Conservation (phyloP, 2,113 vertebrate species). For the Tetrax tetrax region DNA sequence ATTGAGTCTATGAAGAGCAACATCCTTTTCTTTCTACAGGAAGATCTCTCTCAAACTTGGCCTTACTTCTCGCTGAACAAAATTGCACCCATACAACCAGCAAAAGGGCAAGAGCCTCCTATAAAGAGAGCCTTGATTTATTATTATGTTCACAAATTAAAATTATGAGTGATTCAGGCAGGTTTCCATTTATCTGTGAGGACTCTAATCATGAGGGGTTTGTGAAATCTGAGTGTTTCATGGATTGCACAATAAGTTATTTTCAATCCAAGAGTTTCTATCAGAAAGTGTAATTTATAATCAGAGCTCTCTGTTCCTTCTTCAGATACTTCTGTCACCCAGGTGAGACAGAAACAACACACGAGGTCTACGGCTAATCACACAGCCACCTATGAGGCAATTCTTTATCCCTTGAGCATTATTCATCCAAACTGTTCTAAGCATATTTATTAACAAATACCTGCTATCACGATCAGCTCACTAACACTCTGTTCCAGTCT, state of each 20-base stretch:
- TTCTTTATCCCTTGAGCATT: neutral
- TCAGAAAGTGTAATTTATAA: constrained; percentile 40
- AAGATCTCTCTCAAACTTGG: neutral
- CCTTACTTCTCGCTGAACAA: neutral
- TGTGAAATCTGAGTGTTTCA: constrained; percentile 50
- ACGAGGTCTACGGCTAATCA: constrained; percentile 21
- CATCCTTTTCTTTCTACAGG: neutral
- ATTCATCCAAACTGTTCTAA: neutral
- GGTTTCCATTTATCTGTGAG: constrained; percentile 9
- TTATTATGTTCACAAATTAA: constrained; percentile 23
- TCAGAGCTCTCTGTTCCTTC: constrained; percentile 31
- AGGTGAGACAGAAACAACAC: constrained; percentile 2
- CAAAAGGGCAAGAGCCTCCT: neutral
- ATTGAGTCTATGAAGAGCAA: neutral
- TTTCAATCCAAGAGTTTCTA: neutral
- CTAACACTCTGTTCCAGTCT: neutral
- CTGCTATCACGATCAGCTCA: neutral
- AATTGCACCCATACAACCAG: neutral
- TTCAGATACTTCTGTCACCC: constrained; percentile 3
- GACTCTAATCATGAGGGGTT: constrained; percentile 14
- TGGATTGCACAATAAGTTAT: neutral
- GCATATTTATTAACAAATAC: constrained; percentile 19
- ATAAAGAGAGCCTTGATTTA: constrained; percentile 32
- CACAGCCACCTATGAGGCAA: neutral
- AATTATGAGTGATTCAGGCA: constrained; percentile 12